A percentile compares a stretch with the other conserved stretches of the same genome.
These are phyloP conservation scores for Alectoris magna DNA, from an alignment of 2,797 vertebrate genomes.

Conservation along the genomic window DNA sequence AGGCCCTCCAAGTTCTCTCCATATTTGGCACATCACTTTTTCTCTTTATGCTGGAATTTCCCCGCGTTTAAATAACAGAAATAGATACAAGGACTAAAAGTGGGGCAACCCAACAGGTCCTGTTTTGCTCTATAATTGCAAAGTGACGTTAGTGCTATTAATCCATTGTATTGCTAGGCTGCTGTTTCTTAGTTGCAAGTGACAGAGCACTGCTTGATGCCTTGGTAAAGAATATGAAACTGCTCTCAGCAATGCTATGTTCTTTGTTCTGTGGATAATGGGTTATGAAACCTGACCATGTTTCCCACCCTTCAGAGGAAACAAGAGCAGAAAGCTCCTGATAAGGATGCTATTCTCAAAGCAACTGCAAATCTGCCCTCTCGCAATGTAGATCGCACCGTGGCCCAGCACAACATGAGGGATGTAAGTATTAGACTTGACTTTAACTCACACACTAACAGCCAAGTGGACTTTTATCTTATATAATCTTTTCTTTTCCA, in stretches of 20 bases:
- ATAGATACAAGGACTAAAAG: background rate
- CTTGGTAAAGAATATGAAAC: background rate
- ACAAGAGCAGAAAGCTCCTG: slow-evolving; percentile 96
- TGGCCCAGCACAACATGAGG: slow-evolving; percentile 93
- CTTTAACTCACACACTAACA: background rate
- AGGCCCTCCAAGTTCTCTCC: background rate
- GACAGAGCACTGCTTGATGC: background rate
- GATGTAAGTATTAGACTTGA: slow-evolving; percentile 84
- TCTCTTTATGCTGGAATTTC: background rate
- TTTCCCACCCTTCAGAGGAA: slow-evolving; percentile 85
- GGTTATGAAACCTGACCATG: background rate
- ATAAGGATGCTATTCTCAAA: slow-evolving; percentile 94
- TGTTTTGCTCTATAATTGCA: background rate
- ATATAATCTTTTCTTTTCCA: background rate
- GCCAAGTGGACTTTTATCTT: background rate
- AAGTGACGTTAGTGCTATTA: background rate
- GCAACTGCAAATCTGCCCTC: slow-evolving; percentile 89
- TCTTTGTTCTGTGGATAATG: background rate
- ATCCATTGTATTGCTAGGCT: background rate
- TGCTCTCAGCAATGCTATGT: background rate
- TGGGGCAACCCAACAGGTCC: background rate
- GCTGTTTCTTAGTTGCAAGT: background rate
- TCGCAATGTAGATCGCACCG: slow-evolving; percentile 87
- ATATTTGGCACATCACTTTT: background rate
- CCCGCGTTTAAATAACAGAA: background rate